phyloP scores from a whole-genome alignment of 2,888 invertebrate genomes.

The Hyposoter dolosus region DNA sequence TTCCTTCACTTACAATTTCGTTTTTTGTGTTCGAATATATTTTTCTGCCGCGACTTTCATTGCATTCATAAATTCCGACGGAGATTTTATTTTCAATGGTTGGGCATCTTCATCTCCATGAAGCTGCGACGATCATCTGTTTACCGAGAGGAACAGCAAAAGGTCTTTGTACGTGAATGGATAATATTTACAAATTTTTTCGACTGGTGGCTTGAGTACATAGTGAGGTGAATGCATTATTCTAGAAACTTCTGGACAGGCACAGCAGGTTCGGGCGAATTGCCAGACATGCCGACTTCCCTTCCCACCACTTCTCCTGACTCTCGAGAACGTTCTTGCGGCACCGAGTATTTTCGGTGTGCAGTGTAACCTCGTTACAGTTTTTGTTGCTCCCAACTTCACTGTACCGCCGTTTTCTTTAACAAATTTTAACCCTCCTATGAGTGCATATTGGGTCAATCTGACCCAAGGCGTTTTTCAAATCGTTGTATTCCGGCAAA shows the following conservation, averaged over 20 bases:
- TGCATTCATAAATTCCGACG: too few relatives aligned
- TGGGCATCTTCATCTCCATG: neutral
- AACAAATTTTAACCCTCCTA: neutral
- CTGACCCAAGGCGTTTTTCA: too few relatives aligned
- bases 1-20: neutral
- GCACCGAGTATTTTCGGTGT: slow-evolving; percentile 33
- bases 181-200: neutral
- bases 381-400: slow-evolving; percentile 1
- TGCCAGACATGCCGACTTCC: slow-evolving; percentile 24
- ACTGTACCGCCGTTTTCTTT: neutral
- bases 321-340: slow-evolving; percentile 28
- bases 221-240: neutral
- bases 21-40: too few relatives aligned
- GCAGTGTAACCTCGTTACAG: slow-evolving; percentile 7
- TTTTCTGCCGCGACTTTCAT: too few relatives aligned
- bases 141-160: neutral
- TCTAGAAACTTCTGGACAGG: slow-evolving; percentile 24
- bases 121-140: neutral
- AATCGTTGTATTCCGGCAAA: too few relatives aligned
- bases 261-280: slow-evolving; percentile 1
- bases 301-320: neutral
- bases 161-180: neutral
- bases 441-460: too few relatives aligned
- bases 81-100: too few relatives aligned
- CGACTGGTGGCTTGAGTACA: neutral